phyloP scores from a whole-genome alignment of 1,140 invertebrate genomes.

The Whitmania pigra region DNA sequence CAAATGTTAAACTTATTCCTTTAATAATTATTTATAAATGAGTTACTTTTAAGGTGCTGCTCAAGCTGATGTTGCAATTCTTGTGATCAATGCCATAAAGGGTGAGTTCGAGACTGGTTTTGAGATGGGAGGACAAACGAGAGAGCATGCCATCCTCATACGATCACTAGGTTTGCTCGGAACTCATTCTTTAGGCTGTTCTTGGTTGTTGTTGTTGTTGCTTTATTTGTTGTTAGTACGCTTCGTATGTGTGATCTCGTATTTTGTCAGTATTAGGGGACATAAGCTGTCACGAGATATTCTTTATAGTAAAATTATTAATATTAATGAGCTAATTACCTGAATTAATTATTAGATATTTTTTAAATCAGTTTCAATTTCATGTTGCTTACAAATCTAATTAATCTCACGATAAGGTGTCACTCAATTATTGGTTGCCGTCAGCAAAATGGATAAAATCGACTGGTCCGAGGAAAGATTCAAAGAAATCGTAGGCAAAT shows the following conservation, averaged over 20 bases:
- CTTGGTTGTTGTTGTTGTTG: no score
- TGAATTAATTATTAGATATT: no score
- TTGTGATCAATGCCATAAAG: conserved; percentile 95
- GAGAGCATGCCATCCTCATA: conserved; percentile 98
- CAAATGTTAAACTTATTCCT: no score
- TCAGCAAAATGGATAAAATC: conserved; percentile 99
- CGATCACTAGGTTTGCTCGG: conserved; percentile 92
- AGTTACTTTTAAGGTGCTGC: conserved; percentile 65
- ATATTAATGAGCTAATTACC: no score
- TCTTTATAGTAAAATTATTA: no score
- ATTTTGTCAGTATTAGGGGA: no score
- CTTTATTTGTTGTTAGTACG: no score
- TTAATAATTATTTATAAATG: no score
- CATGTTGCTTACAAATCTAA: no score
- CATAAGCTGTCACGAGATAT: no score
- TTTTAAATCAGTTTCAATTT: no score
- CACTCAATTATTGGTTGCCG: conserved; percentile 87
- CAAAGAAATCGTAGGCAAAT: conserved; percentile 64
- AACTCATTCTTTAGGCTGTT: not conserved
- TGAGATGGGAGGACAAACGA: conserved; percentile 93
- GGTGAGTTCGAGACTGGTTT: conserved; percentile 99
- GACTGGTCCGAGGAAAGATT: conserved; percentile 87
- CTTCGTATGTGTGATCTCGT: no score
- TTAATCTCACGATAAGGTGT: conserved; percentile 44
- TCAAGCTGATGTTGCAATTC: conserved; percentile 72